These are phyloP conservation scores for Argynnis bischoffii DNA, from an alignment of 2,888 invertebrate species.

Conservation along the genomic window DNA sequence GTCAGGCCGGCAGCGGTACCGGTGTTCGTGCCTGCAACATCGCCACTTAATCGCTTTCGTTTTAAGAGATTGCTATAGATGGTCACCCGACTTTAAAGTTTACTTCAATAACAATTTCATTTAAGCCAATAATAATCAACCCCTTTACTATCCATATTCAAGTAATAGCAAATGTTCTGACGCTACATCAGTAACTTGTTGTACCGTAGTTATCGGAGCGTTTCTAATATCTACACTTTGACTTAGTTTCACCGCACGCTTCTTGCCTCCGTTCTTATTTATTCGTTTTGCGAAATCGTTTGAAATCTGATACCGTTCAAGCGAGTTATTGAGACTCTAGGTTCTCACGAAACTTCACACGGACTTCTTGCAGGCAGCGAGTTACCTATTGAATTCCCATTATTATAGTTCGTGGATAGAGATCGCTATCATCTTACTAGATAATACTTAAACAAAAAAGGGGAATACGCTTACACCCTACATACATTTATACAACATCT, in stretches of 20 bases:
- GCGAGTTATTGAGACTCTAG: slow-evolving; percentile 63
- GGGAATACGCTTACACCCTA: slow-evolving; percentile 2
- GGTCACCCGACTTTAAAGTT: neutral
- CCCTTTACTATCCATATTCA: too few relatives aligned
- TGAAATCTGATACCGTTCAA: slow-evolving; percentile 80
- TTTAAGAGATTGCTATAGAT: slow-evolving; percentile 19
- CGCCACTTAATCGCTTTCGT: slow-evolving; percentile 42
- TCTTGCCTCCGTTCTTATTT: slow-evolving; percentile 80
- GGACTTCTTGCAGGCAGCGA: slow-evolving; percentile 62
- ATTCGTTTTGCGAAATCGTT: slow-evolving; percentile 81
- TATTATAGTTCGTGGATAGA: slow-evolving; percentile 57
- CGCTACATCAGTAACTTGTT: slow-evolving; percentile 37
- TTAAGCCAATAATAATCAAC: neutral
- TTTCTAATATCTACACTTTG: slow-evolving; percentile 82
- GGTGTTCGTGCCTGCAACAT: slow-evolving; percentile 57
- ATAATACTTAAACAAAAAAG: slow-evolving; percentile 45
- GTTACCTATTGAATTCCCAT: slow-evolving; percentile 73
- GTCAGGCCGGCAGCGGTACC: slow-evolving; percentile 74
- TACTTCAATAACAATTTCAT: too few relatives aligned
- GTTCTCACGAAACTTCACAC: slow-evolving; percentile 77
- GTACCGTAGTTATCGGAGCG: slow-evolving; percentile 79
- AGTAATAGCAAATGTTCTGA: slow-evolving; percentile 33
- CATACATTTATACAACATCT: slow-evolving; percentile 12
- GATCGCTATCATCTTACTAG: slow-evolving; percentile 57
- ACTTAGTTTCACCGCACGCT: slow-evolving; percentile 81